Base-by-base conservation (phyloP, 2,888 invertebrate species). In the Volucella inflata region DNA sequence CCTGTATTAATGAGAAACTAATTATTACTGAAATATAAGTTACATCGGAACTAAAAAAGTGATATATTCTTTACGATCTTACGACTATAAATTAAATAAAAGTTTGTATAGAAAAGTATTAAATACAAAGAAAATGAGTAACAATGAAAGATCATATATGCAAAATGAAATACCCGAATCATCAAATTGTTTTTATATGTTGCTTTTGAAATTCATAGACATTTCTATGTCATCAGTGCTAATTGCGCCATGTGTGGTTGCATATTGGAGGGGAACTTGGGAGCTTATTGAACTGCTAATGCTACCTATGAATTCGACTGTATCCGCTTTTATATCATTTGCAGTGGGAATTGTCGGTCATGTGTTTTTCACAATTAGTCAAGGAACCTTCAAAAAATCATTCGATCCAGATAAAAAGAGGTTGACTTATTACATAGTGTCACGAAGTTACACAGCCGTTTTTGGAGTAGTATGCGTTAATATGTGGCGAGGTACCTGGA, bases 261-360 rank as follows among this genome's bases (percentile, higher is more conserved):
- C 95, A 87, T 97, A 97, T 92, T 97, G 97, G 97, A 94, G 97
- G 87, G 96, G 97, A 44, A 96, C 96, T 59, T 97, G 97, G 97
- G 94, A 94, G 57, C 93, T 97, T 65, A 95, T 96, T 93, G 96
- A 95, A 90, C 90, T 94, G 67, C 95, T 96, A 91, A 93, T 97
- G 75, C 94, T 94, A 88, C 95, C 96, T 0, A 92, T 93, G 0
- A 91, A 94, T 78, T 91, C 92, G 6, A 92, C 94, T 4, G 89
- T 93, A 57, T 96, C 96, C 89, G 95, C 95, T 16, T 92, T 95
- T 68, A 93, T 94, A 44, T 96, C 96, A 88, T 94, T 96, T 71
- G 91, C 93, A 2, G 94, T 96, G 88, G 97, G 97, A 30, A 93
- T 96, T 88, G 90, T 93, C 88, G 96, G 96, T 65, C 95, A 96